Evolutionary conservation across 2,888 invertebrate species (phyloP).

Genomic region (Volucella inanis): DNA sequence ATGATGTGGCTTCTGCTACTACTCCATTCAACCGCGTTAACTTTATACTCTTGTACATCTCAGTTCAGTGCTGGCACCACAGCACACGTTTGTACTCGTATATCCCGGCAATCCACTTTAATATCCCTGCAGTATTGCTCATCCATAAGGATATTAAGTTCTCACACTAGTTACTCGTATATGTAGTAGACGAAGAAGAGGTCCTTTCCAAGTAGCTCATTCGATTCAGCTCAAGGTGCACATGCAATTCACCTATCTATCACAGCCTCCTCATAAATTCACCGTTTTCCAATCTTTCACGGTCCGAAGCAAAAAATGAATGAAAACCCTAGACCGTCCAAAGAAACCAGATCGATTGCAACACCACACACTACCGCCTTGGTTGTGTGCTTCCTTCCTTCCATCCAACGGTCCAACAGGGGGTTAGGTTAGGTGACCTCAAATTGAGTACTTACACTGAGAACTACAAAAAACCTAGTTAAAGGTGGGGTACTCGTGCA

Average conservation of each 20-base stretch:
- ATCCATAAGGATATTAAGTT: conserved; percentile 73
- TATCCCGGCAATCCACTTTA: conserved; percentile 72
- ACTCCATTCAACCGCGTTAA: conserved; percentile 52
- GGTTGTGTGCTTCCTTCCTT: no score
- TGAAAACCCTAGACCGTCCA: conserved; percentile 18
- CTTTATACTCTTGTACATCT: conserved; percentile 28
- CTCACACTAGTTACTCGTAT: conserved; percentile 31
- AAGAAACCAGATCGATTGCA: conserved; percentile 47
- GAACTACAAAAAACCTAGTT: conserved; percentile 7
- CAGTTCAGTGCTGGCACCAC: no score
- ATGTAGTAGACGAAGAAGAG: neutral
- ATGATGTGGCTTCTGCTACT: conserved; percentile 57
- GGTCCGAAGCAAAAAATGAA: conserved; percentile 29
- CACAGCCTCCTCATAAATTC: conserved; percentile 74
- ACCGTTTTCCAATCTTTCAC: conserved; percentile 72
- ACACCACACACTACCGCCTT: conserved; percentile 28
- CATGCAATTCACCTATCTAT: conserved; percentile 67
- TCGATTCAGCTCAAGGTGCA: conserved; percentile 33
- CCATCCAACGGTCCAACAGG: no score
- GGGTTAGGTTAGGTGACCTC: conserved; percentile 61
- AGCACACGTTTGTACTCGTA: conserved; percentile 13
- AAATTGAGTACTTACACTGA: conserved; percentile 67
- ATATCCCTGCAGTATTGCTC: conserved; percentile 68
- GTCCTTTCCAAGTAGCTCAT: conserved; percentile 20
- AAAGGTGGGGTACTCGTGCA: neutral